Conservation (phyloP, 1,140 invertebrate genomes). For the Euura saliciscinereae region DNA sequence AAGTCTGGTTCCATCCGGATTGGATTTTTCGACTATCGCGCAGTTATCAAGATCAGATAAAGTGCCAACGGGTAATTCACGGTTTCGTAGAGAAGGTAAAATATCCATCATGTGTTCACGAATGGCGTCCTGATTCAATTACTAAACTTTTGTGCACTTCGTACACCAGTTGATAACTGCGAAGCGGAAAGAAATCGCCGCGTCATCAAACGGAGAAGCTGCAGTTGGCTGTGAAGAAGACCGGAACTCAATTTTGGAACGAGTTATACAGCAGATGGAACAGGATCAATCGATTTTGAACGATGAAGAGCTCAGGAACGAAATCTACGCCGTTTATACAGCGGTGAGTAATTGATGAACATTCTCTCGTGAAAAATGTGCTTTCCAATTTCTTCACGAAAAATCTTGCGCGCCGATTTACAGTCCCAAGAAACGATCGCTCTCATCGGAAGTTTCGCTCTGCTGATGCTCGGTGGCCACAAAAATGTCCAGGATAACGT, state of each 20-base stretch:
- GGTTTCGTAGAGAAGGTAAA: conserved; percentile 63
- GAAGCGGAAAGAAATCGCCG: conserved; percentile 53
- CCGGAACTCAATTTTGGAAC: conserved; percentile 27
- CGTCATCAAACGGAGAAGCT: conserved; percentile 16
- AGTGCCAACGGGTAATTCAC: conserved; percentile 59
- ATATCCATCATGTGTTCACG: conserved; percentile 22
- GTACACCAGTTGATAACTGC: conserved; percentile 49
- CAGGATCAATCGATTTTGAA: conserved; percentile 38
- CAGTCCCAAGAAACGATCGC: conserved; percentile 76
- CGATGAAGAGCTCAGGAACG: conserved; percentile 39
- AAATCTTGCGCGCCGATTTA: conserved; percentile 44
- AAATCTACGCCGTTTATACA: conserved; percentile 55
- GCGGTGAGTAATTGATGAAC: conserved; percentile 35
- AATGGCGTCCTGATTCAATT: background rate
- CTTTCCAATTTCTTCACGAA: background rate
- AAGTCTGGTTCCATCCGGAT: conserved; percentile 67
- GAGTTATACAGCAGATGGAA: conserved; percentile 24
- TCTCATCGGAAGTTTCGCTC: conserved; percentile 53
- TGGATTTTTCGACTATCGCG: conserved; percentile 55
- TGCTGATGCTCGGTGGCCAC: conserved; percentile 63
- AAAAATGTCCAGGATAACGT: conserved; percentile 64
- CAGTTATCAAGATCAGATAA: conserved; percentile 53
- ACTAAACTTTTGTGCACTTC: too few species aligned
- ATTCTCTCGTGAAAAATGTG: too few species aligned
- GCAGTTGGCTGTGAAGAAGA: conserved; percentile 6